Percentiles rank a stretch among this genome's conserved stretches.
Evolutionary conservation across 2,888 invertebrate genomes (phyloP).

Genomic region (Himalopsyche tibetana): DNA sequence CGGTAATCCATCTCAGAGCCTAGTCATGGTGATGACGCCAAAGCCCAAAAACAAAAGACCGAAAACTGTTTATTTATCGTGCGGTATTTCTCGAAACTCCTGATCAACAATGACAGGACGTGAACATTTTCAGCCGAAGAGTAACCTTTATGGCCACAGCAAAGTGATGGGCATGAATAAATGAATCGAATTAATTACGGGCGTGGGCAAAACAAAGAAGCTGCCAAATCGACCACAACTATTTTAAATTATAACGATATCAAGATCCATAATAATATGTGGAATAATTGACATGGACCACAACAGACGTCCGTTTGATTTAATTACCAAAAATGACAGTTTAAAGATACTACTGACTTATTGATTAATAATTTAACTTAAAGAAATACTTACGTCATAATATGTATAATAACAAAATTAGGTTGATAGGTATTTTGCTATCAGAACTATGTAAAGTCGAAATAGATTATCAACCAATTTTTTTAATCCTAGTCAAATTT

Average conservation of each 20-base stretch:
- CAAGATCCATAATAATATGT: too few species aligned
- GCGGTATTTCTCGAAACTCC: conserved; percentile 6
- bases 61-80: background rate
- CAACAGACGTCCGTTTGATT: background rate
- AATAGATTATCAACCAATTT: too few species aligned
- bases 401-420: too few species aligned
- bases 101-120: conserved; percentile 9
- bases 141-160: background rate
- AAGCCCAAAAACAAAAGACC: conserved; percentile 5
- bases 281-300: background rate
- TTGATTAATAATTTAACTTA: too few species aligned
- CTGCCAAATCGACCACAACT: background rate
- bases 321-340: too few species aligned
- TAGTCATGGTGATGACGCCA: background rate
- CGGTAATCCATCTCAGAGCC: too few species aligned
- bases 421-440: too few species aligned
- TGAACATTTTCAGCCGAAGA: background rate
- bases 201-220: background rate
- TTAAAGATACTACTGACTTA: too few species aligned
- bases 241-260: too few species aligned
- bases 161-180: background rate
- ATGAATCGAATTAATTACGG: background rate
- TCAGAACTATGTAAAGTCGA: too few species aligned
- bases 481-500: too few species aligned
- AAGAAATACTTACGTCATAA: too few species aligned